Evolutionary conservation across 2,113 vertebrate genomes (phyloP).

Genomic region (Thunnus thynnus): DNA sequence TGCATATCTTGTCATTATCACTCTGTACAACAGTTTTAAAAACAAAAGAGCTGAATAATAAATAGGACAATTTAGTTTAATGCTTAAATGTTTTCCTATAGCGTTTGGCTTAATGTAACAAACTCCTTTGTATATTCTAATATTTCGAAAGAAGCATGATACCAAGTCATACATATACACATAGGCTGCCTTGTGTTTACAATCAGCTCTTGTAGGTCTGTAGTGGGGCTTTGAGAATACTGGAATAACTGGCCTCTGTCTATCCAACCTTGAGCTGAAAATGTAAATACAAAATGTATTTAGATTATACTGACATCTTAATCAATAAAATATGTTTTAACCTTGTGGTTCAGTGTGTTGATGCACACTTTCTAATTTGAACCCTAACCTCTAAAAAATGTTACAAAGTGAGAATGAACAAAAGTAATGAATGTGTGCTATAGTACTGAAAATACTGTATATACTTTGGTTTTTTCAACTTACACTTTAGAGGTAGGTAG

Average conservation of each 20-base stretch:
- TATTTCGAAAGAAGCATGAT: neutral
- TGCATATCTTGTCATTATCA: slow-evolving; percentile 14
- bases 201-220: neutral
- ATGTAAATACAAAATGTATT: neutral
- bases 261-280: neutral
- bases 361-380: neutral
- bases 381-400: neutral
- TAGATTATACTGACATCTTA: neutral
- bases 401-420: neutral
- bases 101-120: neutral
- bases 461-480: neutral
- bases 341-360: neutral
- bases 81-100: neutral
- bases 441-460: slow-evolving; percentile 1
- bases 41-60: neutral
- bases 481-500: neutral
- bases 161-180: neutral
- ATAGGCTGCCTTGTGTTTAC: neutral
- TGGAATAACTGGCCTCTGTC: neutral
- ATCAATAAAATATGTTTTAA: slow-evolving; percentile 3
- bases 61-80: neutral
- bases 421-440: neutral
- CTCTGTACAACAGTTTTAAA: neutral
- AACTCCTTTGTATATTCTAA: neutral
- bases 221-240: neutral